A percentile compares a stretch with the other conserved stretches of the same genome.
phyloP scores from a whole-genome alignment of 2,113 vertebrate species.

The Passerina amoena region DNA sequence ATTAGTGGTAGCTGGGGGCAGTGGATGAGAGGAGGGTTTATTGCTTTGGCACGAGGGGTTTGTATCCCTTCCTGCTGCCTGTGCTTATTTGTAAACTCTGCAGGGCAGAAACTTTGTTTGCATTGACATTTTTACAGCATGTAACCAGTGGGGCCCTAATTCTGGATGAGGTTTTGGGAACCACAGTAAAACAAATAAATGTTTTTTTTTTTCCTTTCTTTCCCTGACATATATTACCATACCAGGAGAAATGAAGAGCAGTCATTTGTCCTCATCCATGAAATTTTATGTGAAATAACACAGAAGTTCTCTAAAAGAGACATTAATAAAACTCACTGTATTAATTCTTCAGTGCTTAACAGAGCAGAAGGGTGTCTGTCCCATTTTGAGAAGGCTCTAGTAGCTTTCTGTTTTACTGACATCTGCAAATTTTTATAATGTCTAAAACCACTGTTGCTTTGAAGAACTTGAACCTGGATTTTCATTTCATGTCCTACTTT shows the following conservation, averaged over 20 bases:
- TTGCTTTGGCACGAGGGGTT: not conserved
- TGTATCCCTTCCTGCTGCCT: not conserved
- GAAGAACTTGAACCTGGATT: not conserved
- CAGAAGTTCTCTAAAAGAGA: not conserved
- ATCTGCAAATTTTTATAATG: not conserved
- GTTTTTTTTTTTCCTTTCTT: not conserved
- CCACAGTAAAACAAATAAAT: not conserved
- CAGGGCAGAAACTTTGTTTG: not conserved
- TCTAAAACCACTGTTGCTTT: not conserved
- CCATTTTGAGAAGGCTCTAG: not conserved
- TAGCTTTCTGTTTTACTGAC: not conserved
- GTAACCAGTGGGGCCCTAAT: not conserved
- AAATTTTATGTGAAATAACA: not conserved
- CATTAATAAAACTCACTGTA: not conserved
- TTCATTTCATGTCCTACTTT: not conserved
- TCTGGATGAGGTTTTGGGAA: not conserved
- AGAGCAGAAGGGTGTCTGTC: not conserved
- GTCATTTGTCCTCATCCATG: not conserved
- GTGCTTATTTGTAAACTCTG: not conserved
- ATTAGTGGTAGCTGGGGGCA: not conserved
- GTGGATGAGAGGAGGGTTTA: not conserved
- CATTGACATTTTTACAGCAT: not conserved
- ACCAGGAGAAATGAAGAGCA: not conserved
- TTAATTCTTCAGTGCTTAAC: not conserved
- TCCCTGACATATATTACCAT: not conserved